Evolutionary conservation across 2,797 vertebrate species (phyloP), one percentile per base, ranked within the genome.

Genomic region (Rallus crepitans): DNA sequence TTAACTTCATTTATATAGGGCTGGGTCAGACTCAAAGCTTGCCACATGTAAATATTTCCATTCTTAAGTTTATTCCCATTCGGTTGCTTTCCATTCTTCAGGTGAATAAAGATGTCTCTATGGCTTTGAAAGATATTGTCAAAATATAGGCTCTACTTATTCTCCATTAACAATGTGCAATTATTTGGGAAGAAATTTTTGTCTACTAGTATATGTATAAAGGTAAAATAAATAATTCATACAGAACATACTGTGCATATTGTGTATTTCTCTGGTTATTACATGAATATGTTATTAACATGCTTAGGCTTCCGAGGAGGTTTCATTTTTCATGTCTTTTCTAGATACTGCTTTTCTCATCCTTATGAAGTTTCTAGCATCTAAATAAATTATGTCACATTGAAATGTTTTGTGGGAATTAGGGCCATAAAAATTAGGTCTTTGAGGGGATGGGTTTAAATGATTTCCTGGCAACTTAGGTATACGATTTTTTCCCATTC

Each of bases 201-300:
- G 28, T 71, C 8, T 47, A 25, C 6, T 63, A 53, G 30, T 87
- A 11, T 72, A 72, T 48, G 30, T 71, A 52, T 75, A 71, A 65
- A 93, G 19, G n/a, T 81, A 71, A 94, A 83, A 93, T 87, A 93
- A 94, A 92, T 95, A 96, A 92, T 91, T 96, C n/a, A 94, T 88
- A 25, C 7, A 79, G 89, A 94, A 86, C n/a, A 89, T 93, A 91
- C 37, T 79, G 93, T 82, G 57, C 50, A 75, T 89, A 89, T 89
- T 92, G 61, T 81, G 45, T n/a, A 87, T 91, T 92, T 89, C 65
- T 92, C 45, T 50, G 56, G 47, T 95, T 95, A 90, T 96, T 95
- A 71, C 55, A 72, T 66, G 69, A 96, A 91, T 92, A 91, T 81
- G 66, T 87, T 88, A 91, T 93, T 88, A 88, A 84, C 91, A 91